Evolutionary conservation across 2,797 vertebrate genomes (phyloP), one percentile per base, ranked within the genome.

Genomic region (Poliocrania exsul): DNA sequence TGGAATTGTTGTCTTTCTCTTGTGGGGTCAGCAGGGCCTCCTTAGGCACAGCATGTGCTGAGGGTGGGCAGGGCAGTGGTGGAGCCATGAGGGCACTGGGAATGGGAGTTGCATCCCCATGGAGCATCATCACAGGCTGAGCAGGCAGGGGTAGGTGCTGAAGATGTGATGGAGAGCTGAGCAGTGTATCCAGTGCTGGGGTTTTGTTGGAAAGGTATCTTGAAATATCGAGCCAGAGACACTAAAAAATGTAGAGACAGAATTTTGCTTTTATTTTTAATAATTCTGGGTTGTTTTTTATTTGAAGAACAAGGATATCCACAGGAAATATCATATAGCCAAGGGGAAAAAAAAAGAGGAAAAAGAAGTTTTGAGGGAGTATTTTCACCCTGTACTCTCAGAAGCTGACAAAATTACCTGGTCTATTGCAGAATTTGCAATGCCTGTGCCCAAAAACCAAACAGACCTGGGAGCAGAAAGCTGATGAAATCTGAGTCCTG

Each of bases 31-130:
- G 44, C n/a, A 57, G 33, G 58, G 13, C 15, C 37, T 73, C 26
- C 0, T 31, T 3, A 24, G 42, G 37, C 0, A 1, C 56, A 70
- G 58, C 20, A 3, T 0, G 1, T 38, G 72, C 56, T 7, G 4
- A 58, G 69, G 35, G 38, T 11, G 20, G 1, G 15, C 37, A 46
- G 74, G 58, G 47, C 54, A 77, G 49, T 4, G 2, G 26, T 6
- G 3, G 61, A 81, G 49, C 57, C 10, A 0, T 0, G 50, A 0
- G 5, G 38, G 6, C 47, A 5, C 70, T 16, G 53, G 77, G 64
- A 70, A 20, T 0, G 42, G 80, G 61, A 90, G 9, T 9, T 73
- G 49, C 49, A 53, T 37, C 49, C 84, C 37, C 37, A 4, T 0
- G 9, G 53, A 77, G 19, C 64, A 73, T 38, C 71, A 9, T 5